Conservation (phyloP, 2,888 invertebrate species). For the Brachypalpus laphriformis region DNA sequence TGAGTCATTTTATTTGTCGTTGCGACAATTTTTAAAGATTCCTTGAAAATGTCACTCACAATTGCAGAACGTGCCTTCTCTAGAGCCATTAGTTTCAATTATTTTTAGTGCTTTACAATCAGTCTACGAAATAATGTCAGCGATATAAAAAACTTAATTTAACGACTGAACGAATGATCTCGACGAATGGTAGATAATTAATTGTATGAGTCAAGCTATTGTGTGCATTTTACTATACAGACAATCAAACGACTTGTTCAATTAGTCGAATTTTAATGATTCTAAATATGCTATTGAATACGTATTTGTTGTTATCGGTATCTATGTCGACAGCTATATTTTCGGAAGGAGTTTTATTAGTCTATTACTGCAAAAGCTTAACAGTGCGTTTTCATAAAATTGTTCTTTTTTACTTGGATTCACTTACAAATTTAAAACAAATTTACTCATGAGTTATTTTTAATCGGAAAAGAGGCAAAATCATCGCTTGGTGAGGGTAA, state of each 20-base stretch:
- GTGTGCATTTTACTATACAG: not conserved
- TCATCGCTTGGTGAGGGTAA: too few species aligned
- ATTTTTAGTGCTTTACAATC: conserved; percentile 40
- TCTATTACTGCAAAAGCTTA: too few species aligned
- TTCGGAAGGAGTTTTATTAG: too few species aligned
- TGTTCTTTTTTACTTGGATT: too few species aligned
- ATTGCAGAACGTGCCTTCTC: not conserved
- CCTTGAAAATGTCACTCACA: not conserved
- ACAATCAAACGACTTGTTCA: not conserved
- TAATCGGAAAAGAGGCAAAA: too few species aligned
- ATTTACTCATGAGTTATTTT: too few species aligned
- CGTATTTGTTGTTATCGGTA: too few species aligned
- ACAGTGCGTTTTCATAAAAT: too few species aligned
- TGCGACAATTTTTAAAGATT: not conserved
- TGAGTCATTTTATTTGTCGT: not conserved
- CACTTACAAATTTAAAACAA: too few species aligned
- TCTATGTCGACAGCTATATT: too few species aligned
- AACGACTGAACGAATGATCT: not conserved
- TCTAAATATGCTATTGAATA: not conserved
- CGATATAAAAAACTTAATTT: not conserved
- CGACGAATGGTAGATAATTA: not conserved
- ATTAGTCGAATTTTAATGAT: not conserved
- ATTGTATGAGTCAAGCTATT: not conserved
- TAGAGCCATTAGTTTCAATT: conserved; percentile 27
- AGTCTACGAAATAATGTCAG: not conserved